These are phyloP conservation scores for Melieria picta DNA, from an alignment of 2,888 invertebrate species.

Conservation along the genomic window DNA sequence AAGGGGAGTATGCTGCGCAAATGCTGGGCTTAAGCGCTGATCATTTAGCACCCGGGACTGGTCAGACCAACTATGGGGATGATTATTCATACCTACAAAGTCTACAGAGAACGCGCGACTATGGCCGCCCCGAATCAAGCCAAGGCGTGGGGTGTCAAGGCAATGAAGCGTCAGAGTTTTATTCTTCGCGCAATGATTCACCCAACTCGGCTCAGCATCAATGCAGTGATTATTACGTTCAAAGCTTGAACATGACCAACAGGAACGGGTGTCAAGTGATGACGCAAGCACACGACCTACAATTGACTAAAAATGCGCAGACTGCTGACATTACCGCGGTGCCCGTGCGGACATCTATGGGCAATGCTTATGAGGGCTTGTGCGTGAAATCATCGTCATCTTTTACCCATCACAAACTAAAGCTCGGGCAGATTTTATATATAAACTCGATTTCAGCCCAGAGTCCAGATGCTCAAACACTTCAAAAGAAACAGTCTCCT, in stretches of 20 bases:
- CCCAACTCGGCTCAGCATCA: constrained; percentile 48
- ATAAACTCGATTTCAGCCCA: constrained; percentile 48
- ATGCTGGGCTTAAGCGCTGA: constrained; percentile 81
- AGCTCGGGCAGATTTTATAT: constrained; percentile 57
- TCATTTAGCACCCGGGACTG: constrained; percentile 53
- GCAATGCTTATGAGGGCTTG: constrained; percentile 47
- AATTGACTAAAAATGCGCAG: constrained; percentile 26
- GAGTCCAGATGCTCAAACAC: constrained; percentile 39
- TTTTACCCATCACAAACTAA: constrained; percentile 66
- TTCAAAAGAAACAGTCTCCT: constrained; percentile 19
- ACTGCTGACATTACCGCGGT: constrained; percentile 24
- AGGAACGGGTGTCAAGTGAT: constrained; percentile 35
- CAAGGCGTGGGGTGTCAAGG: constrained; percentile 37
- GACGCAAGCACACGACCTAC: constrained; percentile 6
- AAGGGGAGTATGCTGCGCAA: constrained; percentile 93
- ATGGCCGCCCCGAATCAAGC: constrained; percentile 14
- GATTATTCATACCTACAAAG: constrained; percentile 17
- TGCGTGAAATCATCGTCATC: constrained; percentile 59
- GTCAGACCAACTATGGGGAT: constrained; percentile 6
- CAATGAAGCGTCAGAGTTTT: constrained; percentile 52
- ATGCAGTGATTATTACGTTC: constrained; percentile 28
- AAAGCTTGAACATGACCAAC: constrained; percentile 28
- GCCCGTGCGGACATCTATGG: constrained; percentile 59
- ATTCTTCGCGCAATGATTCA: constrained; percentile 39
- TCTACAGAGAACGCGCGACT: constrained; percentile 39